Conservation (phyloP, 2,113 vertebrate genomes). For the Cygnus buccinator region DNA sequence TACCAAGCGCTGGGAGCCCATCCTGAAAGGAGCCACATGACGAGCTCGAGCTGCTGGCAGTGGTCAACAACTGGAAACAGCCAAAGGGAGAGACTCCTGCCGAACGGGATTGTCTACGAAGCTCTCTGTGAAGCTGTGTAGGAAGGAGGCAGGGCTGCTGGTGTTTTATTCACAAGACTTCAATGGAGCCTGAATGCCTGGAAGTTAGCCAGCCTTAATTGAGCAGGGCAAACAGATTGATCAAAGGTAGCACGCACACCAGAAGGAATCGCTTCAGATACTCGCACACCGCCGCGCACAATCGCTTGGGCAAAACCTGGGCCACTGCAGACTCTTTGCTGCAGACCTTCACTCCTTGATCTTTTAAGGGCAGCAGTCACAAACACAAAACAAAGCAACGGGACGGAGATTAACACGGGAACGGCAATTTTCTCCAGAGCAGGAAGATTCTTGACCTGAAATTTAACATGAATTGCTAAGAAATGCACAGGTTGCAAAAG, state of each 20-base stretch:
- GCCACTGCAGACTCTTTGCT: background rate
- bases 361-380: background rate
- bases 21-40: background rate
- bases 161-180: constrained; percentile 48
- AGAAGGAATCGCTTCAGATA: constrained; percentile 13
- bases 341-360: background rate
- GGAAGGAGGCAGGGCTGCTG: constrained; percentile 20
- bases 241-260: constrained; percentile 38
- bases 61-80: background rate
- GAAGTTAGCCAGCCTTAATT: constrained; percentile 38
- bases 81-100: background rate
- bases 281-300: background rate
- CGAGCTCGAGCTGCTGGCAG: background rate
- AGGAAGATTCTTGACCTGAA: background rate
- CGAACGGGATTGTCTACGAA: constrained; percentile 2
- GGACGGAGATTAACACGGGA: background rate
- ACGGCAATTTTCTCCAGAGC: background rate
- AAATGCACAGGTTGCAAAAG: background rate
- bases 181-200: constrained; percentile 31
- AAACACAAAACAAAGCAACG: background rate
- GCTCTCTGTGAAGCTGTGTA: constrained; percentile 10
- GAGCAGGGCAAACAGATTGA: constrained; percentile 47
- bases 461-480: background rate
- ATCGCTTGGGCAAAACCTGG: background rate
- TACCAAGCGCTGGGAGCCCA: rapidly evolving